Conservation (phyloP, 2,113 vertebrate species). For the Colius striatus region DNA sequence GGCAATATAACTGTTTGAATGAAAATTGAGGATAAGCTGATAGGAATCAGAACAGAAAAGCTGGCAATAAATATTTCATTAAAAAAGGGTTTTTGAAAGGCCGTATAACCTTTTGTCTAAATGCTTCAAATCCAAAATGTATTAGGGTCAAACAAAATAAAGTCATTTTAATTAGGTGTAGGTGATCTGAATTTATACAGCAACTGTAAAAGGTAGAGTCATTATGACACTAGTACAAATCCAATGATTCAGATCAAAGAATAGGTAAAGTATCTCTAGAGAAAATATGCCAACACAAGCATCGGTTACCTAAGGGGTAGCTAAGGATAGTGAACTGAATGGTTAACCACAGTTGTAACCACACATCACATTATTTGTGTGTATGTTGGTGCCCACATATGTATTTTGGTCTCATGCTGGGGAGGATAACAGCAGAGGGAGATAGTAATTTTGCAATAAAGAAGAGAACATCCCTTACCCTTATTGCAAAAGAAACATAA, state of each 20-base stretch:
- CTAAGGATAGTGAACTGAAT: background rate
- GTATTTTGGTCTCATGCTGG: background rate
- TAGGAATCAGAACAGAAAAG: constrained; percentile 40
- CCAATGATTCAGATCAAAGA: background rate
- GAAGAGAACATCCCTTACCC: background rate
- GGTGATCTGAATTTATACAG: constrained; percentile 27
- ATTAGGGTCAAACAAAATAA: constrained; percentile 41
- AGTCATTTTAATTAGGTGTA: constrained; percentile 47
- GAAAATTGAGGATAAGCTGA: constrained; percentile 35
- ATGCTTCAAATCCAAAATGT: constrained; percentile 45
- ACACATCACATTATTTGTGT: background rate
- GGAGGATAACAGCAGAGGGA: background rate
- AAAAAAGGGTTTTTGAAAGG: constrained; percentile 49
- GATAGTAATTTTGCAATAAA: background rate
- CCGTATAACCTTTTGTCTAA: constrained; percentile 48
- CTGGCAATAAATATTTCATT: constrained; percentile 52
- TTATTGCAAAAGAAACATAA: background rate
- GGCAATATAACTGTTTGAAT: constrained; percentile 15
- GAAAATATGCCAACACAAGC: background rate
- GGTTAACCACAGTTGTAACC: constrained; percentile 21
- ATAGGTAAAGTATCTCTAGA: background rate
- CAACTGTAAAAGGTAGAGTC: background rate
- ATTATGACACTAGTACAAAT: constrained; percentile 2
- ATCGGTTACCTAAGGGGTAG: background rate
- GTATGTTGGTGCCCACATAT: background rate